Evolutionary conservation across 1,140 invertebrate genomes (phyloP).

Genomic region (Leucophenga varia): DNA sequence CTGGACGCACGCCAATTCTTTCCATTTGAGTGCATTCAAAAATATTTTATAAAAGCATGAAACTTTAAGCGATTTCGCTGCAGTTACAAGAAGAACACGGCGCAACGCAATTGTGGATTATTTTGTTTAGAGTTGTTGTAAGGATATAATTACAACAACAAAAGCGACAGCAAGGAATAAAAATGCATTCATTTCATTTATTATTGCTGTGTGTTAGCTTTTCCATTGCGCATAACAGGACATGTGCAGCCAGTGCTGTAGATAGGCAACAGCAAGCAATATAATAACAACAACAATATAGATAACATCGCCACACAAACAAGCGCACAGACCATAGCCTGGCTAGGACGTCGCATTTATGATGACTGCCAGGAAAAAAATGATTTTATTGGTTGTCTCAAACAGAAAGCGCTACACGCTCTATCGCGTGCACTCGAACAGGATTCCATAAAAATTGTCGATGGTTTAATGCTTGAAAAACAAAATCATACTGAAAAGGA

Average conservation of each 20-base stretch:
- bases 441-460: constrained; percentile 62
- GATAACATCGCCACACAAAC: constrained; percentile 19
- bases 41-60: constrained; percentile 50
- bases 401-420: constrained; percentile 61
- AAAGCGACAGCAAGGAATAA: not conserved
- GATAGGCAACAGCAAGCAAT: too few species aligned
- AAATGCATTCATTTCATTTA: too few species aligned
- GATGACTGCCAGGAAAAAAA: constrained; percentile 63
- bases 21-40: constrained; percentile 36
- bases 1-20: constrained; percentile 44
- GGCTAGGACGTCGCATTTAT: constrained; percentile 61
- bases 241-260: too few species aligned
- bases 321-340: constrained; percentile 9
- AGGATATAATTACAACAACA: constrained; percentile 6
- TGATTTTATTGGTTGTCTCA: constrained; percentile 62
- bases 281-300: not conserved
- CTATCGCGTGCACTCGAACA: constrained; percentile 61
- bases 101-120: constrained; percentile 21
- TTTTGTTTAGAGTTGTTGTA: not conserved
- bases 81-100: constrained; percentile 36
- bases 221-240: too few species aligned
- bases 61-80: constrained; percentile 37
- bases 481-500: constrained; percentile 58
- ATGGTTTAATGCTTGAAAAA: constrained; percentile 62
- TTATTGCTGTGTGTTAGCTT: too few species aligned